Evolutionary conservation across 2,113 vertebrate species (phyloP), one percentile per base, ranked within the genome.

Genomic region (Zingel zingel): DNA sequence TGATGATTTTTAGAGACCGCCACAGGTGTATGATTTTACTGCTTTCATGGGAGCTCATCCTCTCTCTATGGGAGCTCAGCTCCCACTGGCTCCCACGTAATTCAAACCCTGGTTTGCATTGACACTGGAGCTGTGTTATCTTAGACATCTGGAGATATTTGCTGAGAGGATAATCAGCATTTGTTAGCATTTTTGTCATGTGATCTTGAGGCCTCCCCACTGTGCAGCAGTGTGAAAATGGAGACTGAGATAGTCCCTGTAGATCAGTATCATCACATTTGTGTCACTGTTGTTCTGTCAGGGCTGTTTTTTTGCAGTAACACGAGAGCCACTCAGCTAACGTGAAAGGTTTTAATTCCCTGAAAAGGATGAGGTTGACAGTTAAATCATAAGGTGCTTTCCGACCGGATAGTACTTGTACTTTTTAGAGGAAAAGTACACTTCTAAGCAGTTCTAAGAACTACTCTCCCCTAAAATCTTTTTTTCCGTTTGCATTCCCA

Each of bases 281-380:
- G 66, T 71, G 53, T 80, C 59, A 71, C 65, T 39, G 30, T 14
- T 65, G 48, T 53, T 6, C 51, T 61, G 57, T 78, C 77, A 64
- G 51, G 27, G 1, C 30, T 48, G 25, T 72, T 57, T 59, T 51
- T 53, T 47, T 36, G 23, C 9, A 3, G 75, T 45, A 79, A 67
- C 30, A 36, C 9, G 16, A 85, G 48, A 68, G 50, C 30, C 33
- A 25, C 57, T 71, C 47, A 1, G 56, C 67, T 72, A 48, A 79
- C 19, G 21, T 2, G 7, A 56, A 45, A 19, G 71, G 48, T 43
- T 76, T 63, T 5, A 51, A 62, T 82, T 88, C 79, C 30, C 36
- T 72, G 75, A 79, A 85, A 88, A 50, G 54, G 71, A 85, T 73
- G 66, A 82, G 66, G 68, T 27, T 57, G 50, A 88, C 79, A 69